These are phyloP conservation scores for Zelostemma sp. DNA, from an alignment of 1,140 invertebrate genomes.

Conservation along the genomic window DNA sequence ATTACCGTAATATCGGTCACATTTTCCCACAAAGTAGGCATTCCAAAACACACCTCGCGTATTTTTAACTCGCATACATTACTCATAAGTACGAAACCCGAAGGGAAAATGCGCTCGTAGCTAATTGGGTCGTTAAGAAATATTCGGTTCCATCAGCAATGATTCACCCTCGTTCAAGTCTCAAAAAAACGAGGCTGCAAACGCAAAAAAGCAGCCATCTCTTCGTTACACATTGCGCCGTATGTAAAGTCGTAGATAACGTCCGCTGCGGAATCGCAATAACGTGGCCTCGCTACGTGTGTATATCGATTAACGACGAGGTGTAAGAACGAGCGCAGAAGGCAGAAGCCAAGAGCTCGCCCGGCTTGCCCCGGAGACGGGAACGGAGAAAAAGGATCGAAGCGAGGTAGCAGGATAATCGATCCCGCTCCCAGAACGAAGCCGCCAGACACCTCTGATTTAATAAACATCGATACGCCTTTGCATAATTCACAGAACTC, in stretches of 20 bases:
- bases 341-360: constrained; percentile 33
- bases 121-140: too few relatives aligned
- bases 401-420: constrained; percentile 48
- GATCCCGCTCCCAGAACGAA: constrained; percentile 31
- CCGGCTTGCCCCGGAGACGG: constrained; percentile 34
- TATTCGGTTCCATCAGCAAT: too few relatives aligned
- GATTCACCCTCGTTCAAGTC: too few relatives aligned
- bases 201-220: too few relatives aligned
- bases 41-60: too few relatives aligned
- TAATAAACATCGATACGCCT: constrained; percentile 47
- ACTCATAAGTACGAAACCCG: too few relatives aligned
- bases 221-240: too few relatives aligned
- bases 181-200: too few relatives aligned
- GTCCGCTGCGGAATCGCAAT: neutral
- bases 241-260: constrained; percentile 15
- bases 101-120: too few relatives aligned
- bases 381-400: constrained; percentile 40
- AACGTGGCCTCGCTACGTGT: constrained; percentile 16
- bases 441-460: constrained; percentile 41
- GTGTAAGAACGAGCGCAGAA: constrained; percentile 35
- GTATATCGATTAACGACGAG: constrained; percentile 43
- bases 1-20: too few relatives aligned
- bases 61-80: too few relatives aligned
- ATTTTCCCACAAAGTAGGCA: too few relatives aligned
- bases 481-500: constrained; percentile 42